A percentile compares a stretch with the other conserved stretches of the same genome.
phyloP scores from a whole-genome alignment of 2,888 invertebrate species.

The Lysandra coridon region DNA sequence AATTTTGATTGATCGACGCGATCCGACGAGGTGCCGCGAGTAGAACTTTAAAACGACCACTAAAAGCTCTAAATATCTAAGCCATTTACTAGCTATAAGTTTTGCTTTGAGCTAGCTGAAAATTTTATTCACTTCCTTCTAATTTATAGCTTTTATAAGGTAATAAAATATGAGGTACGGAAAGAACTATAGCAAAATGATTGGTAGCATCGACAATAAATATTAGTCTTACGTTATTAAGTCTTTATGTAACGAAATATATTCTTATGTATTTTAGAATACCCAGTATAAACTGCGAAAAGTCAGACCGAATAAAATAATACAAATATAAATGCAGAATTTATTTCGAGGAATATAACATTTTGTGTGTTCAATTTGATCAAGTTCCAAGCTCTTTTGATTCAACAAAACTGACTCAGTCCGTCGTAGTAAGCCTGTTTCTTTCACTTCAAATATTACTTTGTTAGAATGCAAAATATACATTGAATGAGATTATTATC shows the following conservation, averaged over 20 bases:
- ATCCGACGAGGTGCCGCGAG: slow-evolving; percentile 53
- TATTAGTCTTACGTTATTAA: background rate
- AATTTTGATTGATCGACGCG: slow-evolving; percentile 77
- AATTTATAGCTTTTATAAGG: background rate
- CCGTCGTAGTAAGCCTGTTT: slow-evolving; percentile 27
- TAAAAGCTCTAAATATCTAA: slow-evolving; percentile 51
- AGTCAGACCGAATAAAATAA: slow-evolving; percentile 6
- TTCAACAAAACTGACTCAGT: slow-evolving; percentile 32
- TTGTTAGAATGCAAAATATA: slow-evolving; percentile 18
- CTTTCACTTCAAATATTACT: slow-evolving; percentile 30
- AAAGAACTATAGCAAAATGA: background rate
- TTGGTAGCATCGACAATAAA: background rate
- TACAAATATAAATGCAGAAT: slow-evolving; percentile 7
- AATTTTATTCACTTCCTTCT: slow-evolving; percentile 12
- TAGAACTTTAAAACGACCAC: slow-evolving; percentile 58
- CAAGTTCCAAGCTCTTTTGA: slow-evolving; percentile 31
- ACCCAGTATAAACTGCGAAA: background rate
- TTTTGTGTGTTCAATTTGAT: slow-evolving; percentile 32
- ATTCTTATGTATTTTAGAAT: background rate
- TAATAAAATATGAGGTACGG: background rate
- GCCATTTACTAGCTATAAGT: slow-evolving; percentile 45
- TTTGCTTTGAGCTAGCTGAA: slow-evolving; percentile 3
- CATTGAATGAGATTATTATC: slow-evolving; percentile 9
- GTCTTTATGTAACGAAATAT: background rate
- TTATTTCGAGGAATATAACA: slow-evolving; percentile 17